A percentile compares a stretch with the other conserved stretches of the same genome.
Evolutionary conservation across 2,888 invertebrate genomes (phyloP).

Genomic region (Minunthozetes semirufus): DNA sequence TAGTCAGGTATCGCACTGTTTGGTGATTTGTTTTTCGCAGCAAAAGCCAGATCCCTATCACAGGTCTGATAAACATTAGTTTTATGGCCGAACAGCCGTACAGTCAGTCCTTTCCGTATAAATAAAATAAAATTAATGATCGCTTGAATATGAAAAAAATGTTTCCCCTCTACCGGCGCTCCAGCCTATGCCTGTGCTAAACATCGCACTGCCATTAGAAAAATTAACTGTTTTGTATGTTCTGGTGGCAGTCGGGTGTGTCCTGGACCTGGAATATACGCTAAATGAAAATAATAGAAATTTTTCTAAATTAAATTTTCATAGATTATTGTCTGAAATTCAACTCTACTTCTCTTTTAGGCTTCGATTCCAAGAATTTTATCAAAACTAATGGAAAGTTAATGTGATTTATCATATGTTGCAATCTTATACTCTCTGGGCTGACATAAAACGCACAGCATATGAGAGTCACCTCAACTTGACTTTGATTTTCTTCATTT

Average conservation of each 20-base stretch:
- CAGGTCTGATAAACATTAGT: not conserved
- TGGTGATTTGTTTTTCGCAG: not conserved
- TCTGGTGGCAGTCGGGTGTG: conserved; percentile 28
- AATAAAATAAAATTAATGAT: conserved; percentile 26
- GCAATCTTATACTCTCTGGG: not conserved
- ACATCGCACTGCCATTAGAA: not conserved
- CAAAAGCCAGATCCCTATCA: no score
- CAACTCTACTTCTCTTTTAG: not conserved
- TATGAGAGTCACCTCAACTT: not conserved
- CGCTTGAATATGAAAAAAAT: not conserved
- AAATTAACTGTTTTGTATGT: conserved; percentile 24
- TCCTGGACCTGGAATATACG: not conserved
- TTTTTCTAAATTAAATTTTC: no score
- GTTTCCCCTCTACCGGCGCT: not conserved
- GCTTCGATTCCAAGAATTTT: not conserved
- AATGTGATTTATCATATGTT: not conserved
- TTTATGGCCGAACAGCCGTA: not conserved
- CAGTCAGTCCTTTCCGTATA: not conserved
- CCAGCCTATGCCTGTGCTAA: not conserved
- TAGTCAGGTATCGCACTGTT: not conserved
- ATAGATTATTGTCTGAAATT: not conserved
- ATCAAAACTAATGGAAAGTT: not conserved
- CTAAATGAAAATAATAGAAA: no score
- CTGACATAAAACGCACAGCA: not conserved
- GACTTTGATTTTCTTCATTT: not conserved